Percentiles rank a stretch among this genome's conserved stretches.
These are phyloP conservation scores for Aptenodytes forsteri DNA, from an alignment of 2,113 vertebrate genomes.

Conservation along the genomic window DNA sequence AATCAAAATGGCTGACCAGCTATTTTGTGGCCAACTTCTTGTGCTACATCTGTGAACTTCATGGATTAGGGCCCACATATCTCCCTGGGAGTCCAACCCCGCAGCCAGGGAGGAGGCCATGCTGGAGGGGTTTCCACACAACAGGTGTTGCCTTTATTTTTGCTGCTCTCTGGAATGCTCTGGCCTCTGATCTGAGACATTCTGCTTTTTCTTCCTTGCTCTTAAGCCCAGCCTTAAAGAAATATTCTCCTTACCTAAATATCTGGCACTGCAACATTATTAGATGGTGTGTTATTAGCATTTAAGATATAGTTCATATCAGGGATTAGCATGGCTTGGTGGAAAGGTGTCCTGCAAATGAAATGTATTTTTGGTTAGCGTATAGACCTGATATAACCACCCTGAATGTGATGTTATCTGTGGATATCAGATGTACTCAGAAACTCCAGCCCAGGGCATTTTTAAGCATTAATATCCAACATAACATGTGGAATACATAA, in stretches of 20 bases:
- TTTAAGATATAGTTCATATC: neutral
- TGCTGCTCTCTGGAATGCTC: neutral
- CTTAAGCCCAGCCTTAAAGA: neutral
- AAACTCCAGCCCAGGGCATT: neutral
- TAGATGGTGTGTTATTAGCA: neutral
- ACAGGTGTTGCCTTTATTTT: neutral
- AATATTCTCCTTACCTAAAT: neutral
- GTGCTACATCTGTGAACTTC: neutral
- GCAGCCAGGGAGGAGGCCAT: neutral
- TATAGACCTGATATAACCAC: neutral
- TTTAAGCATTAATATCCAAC: neutral
- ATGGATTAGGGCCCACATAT: neutral
- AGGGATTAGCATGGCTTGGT: neutral
- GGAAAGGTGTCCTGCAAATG: neutral
- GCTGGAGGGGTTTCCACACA: neutral
- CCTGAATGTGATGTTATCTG: neutral
- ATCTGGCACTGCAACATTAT: neutral
- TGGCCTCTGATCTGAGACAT: neutral
- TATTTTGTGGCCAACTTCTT: neutral
- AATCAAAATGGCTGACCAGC: neutral
- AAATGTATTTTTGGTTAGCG: neutral
- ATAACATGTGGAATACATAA: neutral
- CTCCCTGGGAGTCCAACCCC: rapidly evolving
- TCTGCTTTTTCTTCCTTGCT: neutral
- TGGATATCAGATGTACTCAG: neutral